Evolutionary conservation across 1,140 invertebrate genomes (phyloP), one percentile per base, ranked within the genome.

Genomic region (Lanistes nyassanus): DNA sequence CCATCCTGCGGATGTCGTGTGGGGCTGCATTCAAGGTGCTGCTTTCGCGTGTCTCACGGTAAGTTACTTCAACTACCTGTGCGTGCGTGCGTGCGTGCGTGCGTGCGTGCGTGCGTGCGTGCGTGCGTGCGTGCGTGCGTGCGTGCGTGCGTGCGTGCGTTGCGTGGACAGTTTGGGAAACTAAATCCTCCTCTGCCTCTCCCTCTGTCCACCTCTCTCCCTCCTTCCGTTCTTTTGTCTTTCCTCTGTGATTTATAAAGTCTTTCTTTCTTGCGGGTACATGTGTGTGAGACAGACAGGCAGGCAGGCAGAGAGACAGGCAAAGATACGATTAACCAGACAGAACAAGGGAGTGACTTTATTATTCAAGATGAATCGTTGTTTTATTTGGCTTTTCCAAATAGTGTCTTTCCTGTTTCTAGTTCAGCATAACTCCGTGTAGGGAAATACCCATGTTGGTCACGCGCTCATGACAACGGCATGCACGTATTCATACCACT

Each of bases 41-140:
- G 51, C 36, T 5, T 23, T 19, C 55, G 53, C 34, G 21, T 72
- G 55, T 55, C 29, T 62, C 31, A 72, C 70, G 70, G 70, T 72
- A 6, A 62, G 70, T 31, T 9, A 16, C 1, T 1, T 23, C 3
- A 60, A 9, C 31, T 23, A 16, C 23, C 11, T 60, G 11, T 31
- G 13, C 56, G 11, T 9, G 11, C 9, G 9, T 60, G 1, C 31
- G 11, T 60, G 56, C 31, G 1, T n/a, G 66, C 9, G 2, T 6
- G 64, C 5, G 64, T 13, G 34, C 13, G 64, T 0, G 13, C 34
- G 64, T 13, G 13, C 53, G n/a, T 11, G 58, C n/a, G 58, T 26
- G 58, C n/a, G 58, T 26, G 58, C n/a, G 58, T 26, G 58, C n/a
- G 6, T 34, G 29, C 19, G 62, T 34, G 62, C 16, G 62, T 34